Percentiles rank a stretch among this genome's conserved stretches.
Evolutionary conservation across 1,140 invertebrate species (phyloP).

Genomic region (Ostrea denselamellosa): DNA sequence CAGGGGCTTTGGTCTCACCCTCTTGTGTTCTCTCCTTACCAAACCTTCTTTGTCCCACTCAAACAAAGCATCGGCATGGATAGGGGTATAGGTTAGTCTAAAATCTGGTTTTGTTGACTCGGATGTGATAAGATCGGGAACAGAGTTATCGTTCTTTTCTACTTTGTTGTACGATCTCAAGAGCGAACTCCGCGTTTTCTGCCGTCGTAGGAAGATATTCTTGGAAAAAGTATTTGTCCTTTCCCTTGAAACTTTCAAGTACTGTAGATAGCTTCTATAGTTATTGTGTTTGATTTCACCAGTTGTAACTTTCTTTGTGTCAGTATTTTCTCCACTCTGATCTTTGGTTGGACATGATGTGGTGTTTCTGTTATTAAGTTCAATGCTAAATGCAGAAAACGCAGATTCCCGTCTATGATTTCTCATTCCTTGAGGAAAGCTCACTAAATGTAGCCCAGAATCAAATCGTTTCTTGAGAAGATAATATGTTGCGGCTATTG

Average conservation of each 20-base stretch:
- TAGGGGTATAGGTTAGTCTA: constrained; percentile 43
- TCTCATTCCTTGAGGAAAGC: constrained; percentile 48
- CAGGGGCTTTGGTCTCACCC: background rate
- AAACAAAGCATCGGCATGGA: constrained; percentile 44
- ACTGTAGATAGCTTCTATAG: constrained; percentile 62
- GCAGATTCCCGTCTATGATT: constrained; percentile 39
- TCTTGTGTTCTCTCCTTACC: background rate
- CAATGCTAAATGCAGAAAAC: constrained; percentile 41
- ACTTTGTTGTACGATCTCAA: constrained; percentile 4
- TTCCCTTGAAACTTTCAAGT: constrained; percentile 58
- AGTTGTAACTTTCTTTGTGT: background rate
- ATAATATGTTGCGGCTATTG: constrained; percentile 66
- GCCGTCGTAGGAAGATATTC: constrained; percentile 36
- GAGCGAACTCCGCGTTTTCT: constrained; percentile 21
- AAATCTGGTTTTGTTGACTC: constrained; percentile 28
- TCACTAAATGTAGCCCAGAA: constrained; percentile 59
- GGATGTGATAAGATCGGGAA: background rate
- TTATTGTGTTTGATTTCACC: constrained; percentile 38
- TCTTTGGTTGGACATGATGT: background rate
- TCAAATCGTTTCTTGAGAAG: constrained; percentile 60
- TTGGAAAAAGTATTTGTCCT: constrained; percentile 27
- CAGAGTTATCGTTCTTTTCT: constrained; percentile 6
- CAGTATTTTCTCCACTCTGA: background rate
- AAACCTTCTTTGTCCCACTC: constrained; percentile 48
- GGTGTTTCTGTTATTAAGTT: constrained; percentile 36